These are phyloP conservation scores for Agrilus biguttatus DNA, from an alignment of 2,888 invertebrate genomes.

Conservation along the genomic window DNA sequence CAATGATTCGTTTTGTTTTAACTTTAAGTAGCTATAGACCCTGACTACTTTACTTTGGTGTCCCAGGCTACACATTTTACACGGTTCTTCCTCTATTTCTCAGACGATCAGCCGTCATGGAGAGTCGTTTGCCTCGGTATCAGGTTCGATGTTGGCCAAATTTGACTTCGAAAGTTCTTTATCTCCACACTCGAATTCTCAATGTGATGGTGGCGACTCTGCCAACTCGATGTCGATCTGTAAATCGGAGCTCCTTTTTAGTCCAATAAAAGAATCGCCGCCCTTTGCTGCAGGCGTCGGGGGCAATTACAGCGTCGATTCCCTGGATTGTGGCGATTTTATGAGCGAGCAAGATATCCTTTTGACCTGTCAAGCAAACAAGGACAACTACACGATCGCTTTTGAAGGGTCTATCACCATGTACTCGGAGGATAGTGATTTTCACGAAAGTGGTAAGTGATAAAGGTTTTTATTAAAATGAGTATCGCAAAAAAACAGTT, in stretches of 20 bases:
- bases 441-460: conserved; percentile 33
- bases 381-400: conserved; percentile 90
- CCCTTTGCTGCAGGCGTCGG: conserved; percentile 14
- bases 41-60: no score
- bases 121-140: conserved; percentile 71
- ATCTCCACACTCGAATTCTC: conserved; percentile 59
- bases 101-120: conserved; percentile 61
- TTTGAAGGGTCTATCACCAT: conserved; percentile 79
- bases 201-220: conserved; percentile 63
- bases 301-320: conserved; percentile 76
- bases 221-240: conserved; percentile 79
- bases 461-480: background rate
- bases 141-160: conserved; percentile 67
- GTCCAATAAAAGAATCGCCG: conserved; percentile 71
- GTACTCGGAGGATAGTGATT: conserved; percentile 75
- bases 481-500: no score
- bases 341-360: conserved; percentile 72
- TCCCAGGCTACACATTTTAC: no score
- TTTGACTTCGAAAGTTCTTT: conserved; percentile 64
- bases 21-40: no score
- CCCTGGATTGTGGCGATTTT: conserved; percentile 67
- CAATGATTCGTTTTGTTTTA: no score
- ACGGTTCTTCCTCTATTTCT: conserved; percentile 5
- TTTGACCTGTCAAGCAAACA: conserved; percentile 81
- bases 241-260: conserved; percentile 82